These are phyloP conservation scores for Lepus oiostolus DNA, from an alignment of 2,797 vertebrate genomes.

Conservation along the genomic window DNA sequence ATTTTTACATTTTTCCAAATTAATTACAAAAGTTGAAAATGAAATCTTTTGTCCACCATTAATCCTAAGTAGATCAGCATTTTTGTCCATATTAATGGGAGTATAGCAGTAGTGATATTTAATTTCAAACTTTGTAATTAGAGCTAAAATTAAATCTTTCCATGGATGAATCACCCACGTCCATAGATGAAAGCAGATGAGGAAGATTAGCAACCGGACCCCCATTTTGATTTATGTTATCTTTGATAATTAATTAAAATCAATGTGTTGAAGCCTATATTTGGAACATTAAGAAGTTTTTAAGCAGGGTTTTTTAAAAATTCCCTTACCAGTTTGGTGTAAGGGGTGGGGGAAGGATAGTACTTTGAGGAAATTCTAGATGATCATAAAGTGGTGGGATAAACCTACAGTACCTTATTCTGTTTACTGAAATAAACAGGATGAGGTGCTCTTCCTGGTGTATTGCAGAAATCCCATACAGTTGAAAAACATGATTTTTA, in stretches of 20 bases:
- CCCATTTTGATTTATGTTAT: conserved; percentile 89
- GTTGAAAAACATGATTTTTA: neutral
- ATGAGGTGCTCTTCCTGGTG: neutral
- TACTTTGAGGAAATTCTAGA: conserved; percentile 33
- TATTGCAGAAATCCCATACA: neutral
- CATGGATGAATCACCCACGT: conserved; percentile 89
- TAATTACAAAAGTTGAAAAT: conserved; percentile 92
- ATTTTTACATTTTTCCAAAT: conserved; percentile 89
- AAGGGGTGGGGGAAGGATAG: neutral
- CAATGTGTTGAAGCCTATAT: conserved; percentile 88
- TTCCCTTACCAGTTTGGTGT: conserved; percentile 55
- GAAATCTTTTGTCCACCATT: conserved; percentile 91
- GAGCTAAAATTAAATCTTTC: conserved; percentile 92
- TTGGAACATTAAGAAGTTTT: conserved; percentile 83
- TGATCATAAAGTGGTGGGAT: conserved; percentile 50
- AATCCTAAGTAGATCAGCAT: conserved; percentile 90
- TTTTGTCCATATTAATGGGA: conserved; percentile 91
- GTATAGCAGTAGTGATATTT: conserved; percentile 89
- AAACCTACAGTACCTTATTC: neutral
- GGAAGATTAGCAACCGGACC: conserved; percentile 88
- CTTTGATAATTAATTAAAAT: conserved; percentile 90
- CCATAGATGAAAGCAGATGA: conserved; percentile 88
- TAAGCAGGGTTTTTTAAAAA: conserved; percentile 75
- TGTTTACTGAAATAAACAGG: neutral
- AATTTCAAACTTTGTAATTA: conserved; percentile 92